These are phyloP conservation scores for Drosophila sp. DNA, from an alignment of 1,140 invertebrate species.

Conservation along the genomic window DNA sequence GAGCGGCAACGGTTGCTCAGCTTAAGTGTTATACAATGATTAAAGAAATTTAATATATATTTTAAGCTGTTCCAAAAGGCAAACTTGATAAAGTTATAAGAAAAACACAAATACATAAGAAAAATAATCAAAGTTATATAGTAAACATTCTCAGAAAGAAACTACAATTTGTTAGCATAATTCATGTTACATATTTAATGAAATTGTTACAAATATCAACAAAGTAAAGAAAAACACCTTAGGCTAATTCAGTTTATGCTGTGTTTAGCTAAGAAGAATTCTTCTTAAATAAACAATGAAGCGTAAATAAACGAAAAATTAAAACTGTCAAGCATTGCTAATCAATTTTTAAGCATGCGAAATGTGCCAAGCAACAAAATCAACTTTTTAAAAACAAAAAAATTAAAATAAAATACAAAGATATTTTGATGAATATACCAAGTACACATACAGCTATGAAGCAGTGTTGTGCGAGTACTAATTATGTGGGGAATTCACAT, in stretches of 20 bases:
- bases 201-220: slow-evolving; percentile 22
- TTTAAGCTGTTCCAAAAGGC: slow-evolving; percentile 12
- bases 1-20: slow-evolving; percentile 22
- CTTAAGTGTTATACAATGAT: slow-evolving; percentile 16
- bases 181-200: slow-evolving; percentile 38
- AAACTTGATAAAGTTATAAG: neutral
- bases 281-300: neutral
- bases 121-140: slow-evolving; percentile 29
- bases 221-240: neutral
- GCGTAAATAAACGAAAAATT: neutral
- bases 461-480: slow-evolving; percentile 13
- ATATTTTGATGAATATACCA: slow-evolving; percentile 10
- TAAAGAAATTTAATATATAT: slow-evolving; percentile 29
- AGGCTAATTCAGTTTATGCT: slow-evolving; percentile 22
- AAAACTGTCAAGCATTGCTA: slow-evolving; percentile 9
- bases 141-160: slow-evolving; percentile 7
- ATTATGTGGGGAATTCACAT: neutral
- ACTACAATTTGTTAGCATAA: slow-evolving; percentile 21
- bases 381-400: slow-evolving; percentile 6
- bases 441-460: slow-evolving; percentile 2
- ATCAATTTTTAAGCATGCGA: slow-evolving; percentile 6
- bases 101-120: slow-evolving; percentile 1
- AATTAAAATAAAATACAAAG: no score
- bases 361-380: slow-evolving; percentile 45
- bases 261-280: slow-evolving; percentile 19